Evolutionary conservation across 2,113 vertebrate species (phyloP).

Genomic region (Gambusia holbrooki): DNA sequence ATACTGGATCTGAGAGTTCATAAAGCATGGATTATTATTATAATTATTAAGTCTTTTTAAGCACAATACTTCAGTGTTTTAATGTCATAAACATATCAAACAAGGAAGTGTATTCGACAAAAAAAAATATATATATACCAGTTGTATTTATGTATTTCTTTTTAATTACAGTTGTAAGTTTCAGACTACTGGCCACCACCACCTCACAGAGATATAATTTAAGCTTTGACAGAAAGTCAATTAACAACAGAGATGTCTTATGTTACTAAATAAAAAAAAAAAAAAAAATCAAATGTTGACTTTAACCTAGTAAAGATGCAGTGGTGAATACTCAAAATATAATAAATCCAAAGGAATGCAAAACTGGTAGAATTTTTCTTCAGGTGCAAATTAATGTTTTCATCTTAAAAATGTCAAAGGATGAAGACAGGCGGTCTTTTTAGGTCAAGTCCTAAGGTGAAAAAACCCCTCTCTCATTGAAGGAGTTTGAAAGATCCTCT

Average conservation of each 20-base stretch:
- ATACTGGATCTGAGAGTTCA: neutral
- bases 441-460: neutral
- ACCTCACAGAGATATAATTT: neutral
- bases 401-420: too few species aligned
- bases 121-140: too few species aligned
- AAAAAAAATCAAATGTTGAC: neutral
- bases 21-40: neutral
- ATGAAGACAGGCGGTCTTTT: neutral
- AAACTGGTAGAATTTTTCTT: too few species aligned
- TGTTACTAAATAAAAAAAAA: neutral
- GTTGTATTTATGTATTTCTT: neutral
- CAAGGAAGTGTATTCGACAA: too few species aligned
- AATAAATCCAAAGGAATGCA: too few species aligned
- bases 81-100: too few species aligned
- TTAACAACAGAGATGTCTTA: neutral
- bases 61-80: too few species aligned
- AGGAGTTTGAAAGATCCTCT: neutral
- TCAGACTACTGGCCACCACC: neutral
- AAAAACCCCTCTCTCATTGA: neutral
- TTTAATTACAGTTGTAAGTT: neutral
- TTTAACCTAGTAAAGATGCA: neutral
- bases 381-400: too few species aligned
- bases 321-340: too few species aligned
- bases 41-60: neutral
- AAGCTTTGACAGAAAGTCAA: neutral